phyloP scores from a whole-genome alignment of 2,113 vertebrate genomes.

The Colinus virginianus region DNA sequence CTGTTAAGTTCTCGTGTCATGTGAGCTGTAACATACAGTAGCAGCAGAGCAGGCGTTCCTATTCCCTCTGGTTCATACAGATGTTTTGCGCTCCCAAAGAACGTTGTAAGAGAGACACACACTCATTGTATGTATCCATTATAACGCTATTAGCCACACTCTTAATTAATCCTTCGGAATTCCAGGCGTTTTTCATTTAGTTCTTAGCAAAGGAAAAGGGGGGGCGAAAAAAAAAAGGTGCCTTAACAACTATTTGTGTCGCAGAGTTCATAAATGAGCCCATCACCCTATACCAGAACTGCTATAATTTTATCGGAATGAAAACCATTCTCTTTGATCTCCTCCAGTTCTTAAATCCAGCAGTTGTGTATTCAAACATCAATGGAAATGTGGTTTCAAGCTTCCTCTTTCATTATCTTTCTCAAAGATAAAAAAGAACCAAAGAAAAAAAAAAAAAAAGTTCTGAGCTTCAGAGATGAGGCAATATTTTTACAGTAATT shows the following conservation, averaged over 20 bases:
- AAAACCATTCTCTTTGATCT: slow-evolving; percentile 91
- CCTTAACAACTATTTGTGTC: slow-evolving; percentile 84
- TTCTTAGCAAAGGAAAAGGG: slow-evolving; percentile 70
- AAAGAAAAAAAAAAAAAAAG: slow-evolving; percentile 54
- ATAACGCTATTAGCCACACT: slow-evolving; percentile 83
- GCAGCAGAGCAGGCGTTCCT: neutral
- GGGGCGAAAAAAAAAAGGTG: slow-evolving; percentile 60
- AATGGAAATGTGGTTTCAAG: slow-evolving; percentile 88
- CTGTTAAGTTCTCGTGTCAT: neutral
- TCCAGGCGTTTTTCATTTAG: slow-evolving; percentile 80
- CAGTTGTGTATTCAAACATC: slow-evolving; percentile 94
- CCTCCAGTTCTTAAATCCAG: slow-evolving; percentile 89
- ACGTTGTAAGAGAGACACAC: neutral
- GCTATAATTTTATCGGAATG: slow-evolving; percentile 88
- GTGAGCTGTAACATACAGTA: neutral
- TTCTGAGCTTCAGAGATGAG: slow-evolving; percentile 80
- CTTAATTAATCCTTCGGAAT: slow-evolving; percentile 86
- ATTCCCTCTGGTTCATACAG: neutral
- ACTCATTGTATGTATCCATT: neutral
- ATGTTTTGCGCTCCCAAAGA: neutral
- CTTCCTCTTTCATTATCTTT: slow-evolving; percentile 95
- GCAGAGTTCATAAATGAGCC: slow-evolving; percentile 87
- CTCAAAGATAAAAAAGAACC: slow-evolving; percentile 88
- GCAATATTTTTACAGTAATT: slow-evolving; percentile 84
- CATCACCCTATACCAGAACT: slow-evolving; percentile 78